Percentiles rank a stretch among this genome's conserved stretches.
Evolutionary conservation across 2,888 invertebrate species (phyloP).

Genomic region (Macrophya annulata): DNA sequence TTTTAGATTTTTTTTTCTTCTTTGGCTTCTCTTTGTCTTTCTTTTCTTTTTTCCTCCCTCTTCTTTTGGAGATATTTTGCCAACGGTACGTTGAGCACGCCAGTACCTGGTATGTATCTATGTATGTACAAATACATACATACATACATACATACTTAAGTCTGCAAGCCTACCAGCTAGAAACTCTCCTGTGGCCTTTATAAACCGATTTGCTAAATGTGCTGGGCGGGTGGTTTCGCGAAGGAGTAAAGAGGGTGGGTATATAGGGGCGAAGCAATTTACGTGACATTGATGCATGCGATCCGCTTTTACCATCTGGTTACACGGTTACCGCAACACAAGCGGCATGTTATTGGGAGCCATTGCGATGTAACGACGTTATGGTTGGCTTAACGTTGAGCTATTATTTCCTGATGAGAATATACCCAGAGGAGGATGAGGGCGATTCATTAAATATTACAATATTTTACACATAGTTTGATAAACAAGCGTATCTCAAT

Average conservation of each 20-base stretch:
- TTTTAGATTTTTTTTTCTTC: neutral
- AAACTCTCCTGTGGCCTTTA: constrained; percentile 45
- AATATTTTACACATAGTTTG: neutral
- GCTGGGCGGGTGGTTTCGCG: constrained; percentile 21
- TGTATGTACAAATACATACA: too few species aligned
- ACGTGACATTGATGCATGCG: constrained; percentile 66
- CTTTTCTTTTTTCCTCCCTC: neutral
- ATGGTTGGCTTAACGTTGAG: constrained; percentile 43
- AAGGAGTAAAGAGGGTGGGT: constrained; percentile 14
- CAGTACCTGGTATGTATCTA: neutral
- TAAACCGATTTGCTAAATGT: constrained; percentile 58
- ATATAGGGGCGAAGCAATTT: constrained; percentile 63
- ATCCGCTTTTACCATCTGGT: constrained; percentile 66
- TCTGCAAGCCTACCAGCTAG: constrained; percentile 31
- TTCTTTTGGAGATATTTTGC: constrained; percentile 18
- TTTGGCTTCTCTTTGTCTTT: neutral
- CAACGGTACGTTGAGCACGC: constrained; percentile 39
- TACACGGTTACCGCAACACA: constrained; percentile 60
- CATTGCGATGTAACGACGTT: constrained; percentile 68
- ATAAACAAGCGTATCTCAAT: neutral
- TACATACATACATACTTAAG: neutral
- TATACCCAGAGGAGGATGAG: neutral
- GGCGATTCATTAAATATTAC: neutral
- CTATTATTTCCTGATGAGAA: constrained; percentile 15
- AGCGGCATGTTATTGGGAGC: constrained; percentile 65